Percentiles rank a stretch among this genome's conserved stretches.
These are phyloP conservation scores for Schrankia costaestrigalis DNA, from an alignment of 2,888 invertebrate species.

Conservation along the genomic window DNA sequence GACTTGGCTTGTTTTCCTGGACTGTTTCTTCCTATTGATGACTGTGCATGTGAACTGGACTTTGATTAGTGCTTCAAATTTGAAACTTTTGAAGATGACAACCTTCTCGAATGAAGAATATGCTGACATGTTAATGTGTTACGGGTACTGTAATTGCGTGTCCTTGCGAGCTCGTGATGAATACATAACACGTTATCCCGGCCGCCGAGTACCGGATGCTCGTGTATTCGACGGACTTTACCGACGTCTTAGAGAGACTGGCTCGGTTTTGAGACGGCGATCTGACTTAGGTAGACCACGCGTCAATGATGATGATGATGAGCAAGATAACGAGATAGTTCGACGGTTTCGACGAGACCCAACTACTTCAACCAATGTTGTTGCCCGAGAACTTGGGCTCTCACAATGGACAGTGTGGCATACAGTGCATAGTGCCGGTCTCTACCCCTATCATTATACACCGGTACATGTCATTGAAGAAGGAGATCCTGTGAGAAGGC, in stretches of 20 bases:
- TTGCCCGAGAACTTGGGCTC: conserved; percentile 6
- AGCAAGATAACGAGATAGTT: conserved; percentile 10
- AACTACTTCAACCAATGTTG: conserved; percentile 7
- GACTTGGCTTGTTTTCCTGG: conserved; percentile 5
- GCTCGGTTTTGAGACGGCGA: conserved; percentile 23
- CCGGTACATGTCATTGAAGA: too few relatives aligned
- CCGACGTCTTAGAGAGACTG: conserved; percentile 23
- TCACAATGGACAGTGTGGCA: conserved; percentile 22
- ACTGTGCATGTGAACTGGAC: too few relatives aligned
- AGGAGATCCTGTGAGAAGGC: too few relatives aligned
- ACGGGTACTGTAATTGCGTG: conserved; percentile 20
- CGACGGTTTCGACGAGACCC: conserved; percentile 4
- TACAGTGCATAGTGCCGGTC: conserved; percentile 12
- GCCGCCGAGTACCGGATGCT: conserved; percentile 27
- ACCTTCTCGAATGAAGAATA: too few relatives aligned
- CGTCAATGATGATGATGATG: conserved; percentile 21
- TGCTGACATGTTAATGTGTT: conserved; percentile 17
- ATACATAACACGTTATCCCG: conserved; percentile 24
- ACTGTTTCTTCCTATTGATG: conserved; percentile 1
- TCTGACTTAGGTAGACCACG: conserved; percentile 28
- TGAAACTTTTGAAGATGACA: neutral
- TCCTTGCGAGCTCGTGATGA: conserved; percentile 22
- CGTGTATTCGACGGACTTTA: conserved; percentile 16
- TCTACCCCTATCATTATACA: too few relatives aligned
- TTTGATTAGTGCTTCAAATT: too few relatives aligned